Evolutionary conservation across 2,113 vertebrate species (phyloP).

Genomic region (Megaceryle torquata): DNA sequence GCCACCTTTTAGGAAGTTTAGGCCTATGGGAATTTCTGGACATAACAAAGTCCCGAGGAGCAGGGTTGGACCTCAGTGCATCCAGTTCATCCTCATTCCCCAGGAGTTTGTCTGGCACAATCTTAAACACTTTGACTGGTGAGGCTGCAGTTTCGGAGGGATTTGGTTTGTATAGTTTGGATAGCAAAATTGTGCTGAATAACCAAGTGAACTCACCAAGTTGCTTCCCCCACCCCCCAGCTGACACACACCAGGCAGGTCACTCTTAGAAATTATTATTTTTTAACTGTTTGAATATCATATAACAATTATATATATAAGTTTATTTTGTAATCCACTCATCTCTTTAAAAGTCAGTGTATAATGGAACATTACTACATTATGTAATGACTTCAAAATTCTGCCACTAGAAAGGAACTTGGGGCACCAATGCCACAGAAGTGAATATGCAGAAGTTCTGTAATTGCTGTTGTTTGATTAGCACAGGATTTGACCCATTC

Average conservation of each 20-base stretch:
- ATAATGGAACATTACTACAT: background rate
- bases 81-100: conserved; percentile 9
- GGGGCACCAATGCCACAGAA: background rate
- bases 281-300: too few relatives aligned
- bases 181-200: background rate
- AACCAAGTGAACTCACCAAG: background rate
- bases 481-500: background rate
- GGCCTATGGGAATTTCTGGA: background rate
- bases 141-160: background rate
- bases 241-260: background rate
- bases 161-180: background rate
- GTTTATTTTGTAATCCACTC: background rate
- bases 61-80: background rate
- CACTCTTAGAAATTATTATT: background rate
- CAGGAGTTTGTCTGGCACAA: rapidly evolving
- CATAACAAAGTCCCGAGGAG: background rate
- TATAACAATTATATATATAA: background rate
- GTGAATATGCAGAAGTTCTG: background rate
- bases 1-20: background rate
- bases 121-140: background rate
- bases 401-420: background rate
- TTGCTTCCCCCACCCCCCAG: background rate
- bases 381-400: background rate
- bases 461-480: background rate
- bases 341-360: background rate